Evolutionary conservation across 2,113 vertebrate genomes (phyloP), one percentile per base, ranked within the genome.

Genomic region (Catharus bicknelli): DNA sequence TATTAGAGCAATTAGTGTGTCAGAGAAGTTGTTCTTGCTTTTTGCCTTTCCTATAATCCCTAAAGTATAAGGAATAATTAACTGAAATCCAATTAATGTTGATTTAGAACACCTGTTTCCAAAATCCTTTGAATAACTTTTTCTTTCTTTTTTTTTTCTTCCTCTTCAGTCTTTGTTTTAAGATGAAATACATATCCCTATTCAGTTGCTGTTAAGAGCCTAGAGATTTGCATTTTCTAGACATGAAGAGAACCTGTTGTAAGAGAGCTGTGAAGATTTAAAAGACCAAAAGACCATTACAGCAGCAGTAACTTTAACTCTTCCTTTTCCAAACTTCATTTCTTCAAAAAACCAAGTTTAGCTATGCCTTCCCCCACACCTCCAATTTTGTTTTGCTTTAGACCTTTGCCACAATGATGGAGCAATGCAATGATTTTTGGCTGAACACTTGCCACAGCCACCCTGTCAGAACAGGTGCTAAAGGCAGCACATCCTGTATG

Each of bases 51-150:
- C 95, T 94, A 94, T 83, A 97, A 96, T 97, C 97, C 97, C 97
- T 96, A 88, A 96, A 96, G 97, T 94, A 96, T 96, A 97, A 97
- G 80, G 80, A 97, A 98, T 98, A 98, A 98, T 98, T 98, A 98
- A 98, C 96, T 93, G 96, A 97, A 98, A 98, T 98, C 96, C 97
- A 98, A 98, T 97, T 98, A 98, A 96, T 94, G 85, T 94, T 97
- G 95, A 97, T 97, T 98, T 97, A 98, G 96, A 98, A 97, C 97
- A 98, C 97, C 97, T 97, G 97, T 98, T 98, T 97, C 97, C 93
- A 93, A 97, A 98, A 97, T 95, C 96, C 96, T 97, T 97, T 98
- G 95, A 98, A 97, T 97, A 97, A 97, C 93, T 96, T 97, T 95
- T 97, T 80, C 88, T 86, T 94, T 96, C 94, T 96, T 94, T 95